Evolutionary conservation across 2,888 invertebrate genomes (phyloP).

Genomic region (Limnephilus marmoratus): DNA sequence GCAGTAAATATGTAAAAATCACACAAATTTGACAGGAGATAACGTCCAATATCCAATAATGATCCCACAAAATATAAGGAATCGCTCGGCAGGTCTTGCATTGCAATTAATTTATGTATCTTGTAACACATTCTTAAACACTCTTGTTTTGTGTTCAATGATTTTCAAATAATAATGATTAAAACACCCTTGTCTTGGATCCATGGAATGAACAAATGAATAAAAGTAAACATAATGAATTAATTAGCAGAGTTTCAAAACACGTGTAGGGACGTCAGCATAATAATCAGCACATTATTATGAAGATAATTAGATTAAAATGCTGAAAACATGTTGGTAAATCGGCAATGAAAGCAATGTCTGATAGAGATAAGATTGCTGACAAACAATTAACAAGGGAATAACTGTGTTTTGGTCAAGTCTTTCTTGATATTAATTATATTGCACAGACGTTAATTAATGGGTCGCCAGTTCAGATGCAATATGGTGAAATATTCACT

Average conservation of each 20-base stretch:
- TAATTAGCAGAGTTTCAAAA: not conserved
- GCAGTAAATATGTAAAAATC: too few relatives aligned
- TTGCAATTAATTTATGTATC: not conserved
- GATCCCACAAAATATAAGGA: too few relatives aligned
- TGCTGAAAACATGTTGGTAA: not conserved
- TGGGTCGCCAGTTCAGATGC: not conserved
- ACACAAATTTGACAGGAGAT: too few relatives aligned
- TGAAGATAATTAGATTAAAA: not conserved
- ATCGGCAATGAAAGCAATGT: constrained; percentile 12
- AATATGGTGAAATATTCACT: constrained; percentile 18
- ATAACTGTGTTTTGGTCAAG: not conserved
- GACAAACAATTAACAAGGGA: not conserved
- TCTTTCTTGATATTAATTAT: not conserved
- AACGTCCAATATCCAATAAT: too few relatives aligned
- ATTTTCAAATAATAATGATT: not conserved
- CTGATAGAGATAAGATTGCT: not conserved
- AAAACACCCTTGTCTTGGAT: not conserved
- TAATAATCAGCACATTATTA: not conserved
- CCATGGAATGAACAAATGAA: not conserved
- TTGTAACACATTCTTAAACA: not conserved
- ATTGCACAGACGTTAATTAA: not conserved
- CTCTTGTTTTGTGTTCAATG: not conserved
- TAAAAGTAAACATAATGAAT: not conserved
- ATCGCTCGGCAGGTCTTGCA: not conserved
- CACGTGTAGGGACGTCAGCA: not conserved